Evolutionary conservation across 1,140 invertebrate genomes (phyloP).

Genomic region (Elymnias hypermnestra): DNA sequence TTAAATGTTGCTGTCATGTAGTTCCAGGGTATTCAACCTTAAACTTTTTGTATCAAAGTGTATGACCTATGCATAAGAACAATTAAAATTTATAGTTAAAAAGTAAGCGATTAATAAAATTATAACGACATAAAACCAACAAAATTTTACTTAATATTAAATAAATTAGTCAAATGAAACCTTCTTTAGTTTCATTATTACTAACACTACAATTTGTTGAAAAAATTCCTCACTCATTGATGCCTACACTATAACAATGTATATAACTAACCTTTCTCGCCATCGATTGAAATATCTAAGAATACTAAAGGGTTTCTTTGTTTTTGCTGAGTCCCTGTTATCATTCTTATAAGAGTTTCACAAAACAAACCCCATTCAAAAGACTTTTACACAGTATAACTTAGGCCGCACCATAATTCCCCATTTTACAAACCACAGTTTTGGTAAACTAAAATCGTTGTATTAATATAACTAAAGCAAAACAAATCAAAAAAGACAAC

Average conservation of each 20-base stretch:
- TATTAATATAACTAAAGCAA: slow-evolving; percentile 21
- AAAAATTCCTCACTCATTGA: too few relatives aligned
- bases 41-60: not conserved
- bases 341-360: slow-evolving; percentile 27
- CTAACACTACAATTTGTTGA: too few relatives aligned
- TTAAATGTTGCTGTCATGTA: not conserved
- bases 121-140: too few relatives aligned
- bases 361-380: slow-evolving; percentile 8
- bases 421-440: slow-evolving; percentile 14
- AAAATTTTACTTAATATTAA: too few relatives aligned
- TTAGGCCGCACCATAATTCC: slow-evolving; percentile 17
- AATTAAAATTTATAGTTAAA: too few relatives aligned
- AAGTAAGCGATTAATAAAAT: too few relatives aligned
- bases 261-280: slow-evolving; percentile 49
- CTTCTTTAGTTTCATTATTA: too few relatives aligned
- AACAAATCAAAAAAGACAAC: slow-evolving; percentile 23
- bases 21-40: not conserved
- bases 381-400: slow-evolving; percentile 16
- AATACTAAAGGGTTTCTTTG: slow-evolving; percentile 63
- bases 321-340: slow-evolving; percentile 34
- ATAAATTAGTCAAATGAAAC: too few relatives aligned
- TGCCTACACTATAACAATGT: not conserved
- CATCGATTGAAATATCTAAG: slow-evolving; percentile 62
- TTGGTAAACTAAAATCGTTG: slow-evolving; percentile 9
- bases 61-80: too few relatives aligned